These are phyloP conservation scores for Harpagus bidentatus DNA, from an alignment of 2,113 vertebrate genomes.

Conservation along the genomic window DNA sequence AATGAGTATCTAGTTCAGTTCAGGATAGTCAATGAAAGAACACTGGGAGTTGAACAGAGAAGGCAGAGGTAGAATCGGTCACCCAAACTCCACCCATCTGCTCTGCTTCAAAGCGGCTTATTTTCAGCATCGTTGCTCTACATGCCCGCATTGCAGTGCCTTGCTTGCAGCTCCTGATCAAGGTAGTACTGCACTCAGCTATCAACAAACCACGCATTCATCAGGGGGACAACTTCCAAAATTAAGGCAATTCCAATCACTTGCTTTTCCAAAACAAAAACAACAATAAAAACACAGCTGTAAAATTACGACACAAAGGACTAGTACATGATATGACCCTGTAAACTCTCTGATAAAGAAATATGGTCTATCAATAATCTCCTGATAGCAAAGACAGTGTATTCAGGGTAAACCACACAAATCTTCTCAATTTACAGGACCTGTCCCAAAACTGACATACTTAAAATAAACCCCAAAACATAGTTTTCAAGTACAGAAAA, in stretches of 20 bases:
- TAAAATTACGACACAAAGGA: not conserved
- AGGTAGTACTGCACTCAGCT: not conserved
- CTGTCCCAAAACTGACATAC: not conserved
- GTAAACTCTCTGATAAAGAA: not conserved
- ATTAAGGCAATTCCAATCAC: not conserved
- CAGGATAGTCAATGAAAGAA: not conserved
- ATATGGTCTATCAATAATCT: not conserved
- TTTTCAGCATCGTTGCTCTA: not conserved
- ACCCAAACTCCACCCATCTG: not conserved
- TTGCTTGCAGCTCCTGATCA: not conserved
- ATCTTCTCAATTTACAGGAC: not conserved
- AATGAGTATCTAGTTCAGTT: not conserved
- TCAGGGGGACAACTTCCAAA: not conserved
- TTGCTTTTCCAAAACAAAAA: not conserved
- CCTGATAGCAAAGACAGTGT: not conserved
- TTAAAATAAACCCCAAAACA: not conserved
- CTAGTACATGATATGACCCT: not conserved
- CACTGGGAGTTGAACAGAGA: accelerated
- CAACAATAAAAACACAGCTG: not conserved
- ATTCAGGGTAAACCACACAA: not conserved
- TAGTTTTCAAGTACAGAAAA: not conserved
- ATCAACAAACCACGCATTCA: not conserved
- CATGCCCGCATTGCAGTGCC: accelerated
- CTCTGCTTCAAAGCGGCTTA: not conserved
- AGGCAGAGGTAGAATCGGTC: not conserved